These are phyloP conservation scores for Drosophila equinoxialis DNA, from an alignment of 1,140 invertebrate species.

Conservation along the genomic window DNA sequence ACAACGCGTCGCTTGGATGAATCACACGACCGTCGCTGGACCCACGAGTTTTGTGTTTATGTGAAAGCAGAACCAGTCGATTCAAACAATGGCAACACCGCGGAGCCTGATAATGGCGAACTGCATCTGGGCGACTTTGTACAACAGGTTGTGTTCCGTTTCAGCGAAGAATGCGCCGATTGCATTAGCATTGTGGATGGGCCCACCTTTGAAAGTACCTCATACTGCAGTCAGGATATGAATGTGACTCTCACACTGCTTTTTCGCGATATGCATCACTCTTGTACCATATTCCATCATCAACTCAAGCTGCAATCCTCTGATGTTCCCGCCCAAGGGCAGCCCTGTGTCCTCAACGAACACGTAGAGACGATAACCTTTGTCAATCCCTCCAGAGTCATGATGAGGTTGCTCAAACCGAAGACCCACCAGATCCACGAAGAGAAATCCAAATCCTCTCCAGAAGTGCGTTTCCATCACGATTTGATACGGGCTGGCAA, in stretches of 20 bases:
- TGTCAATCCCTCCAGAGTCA: constrained; percentile 21
- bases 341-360: background rate
- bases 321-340: background rate
- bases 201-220: background rate
- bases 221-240: background rate
- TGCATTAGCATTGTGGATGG: constrained; percentile 4
- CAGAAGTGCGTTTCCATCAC: background rate
- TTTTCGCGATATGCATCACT: constrained; percentile 6
- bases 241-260: background rate
- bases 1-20: constrained; percentile 17
- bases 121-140: background rate
- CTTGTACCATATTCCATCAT: constrained; percentile 13
- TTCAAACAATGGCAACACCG: too few species aligned
- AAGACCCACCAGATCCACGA: too few species aligned
- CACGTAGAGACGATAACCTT: constrained; percentile 7
- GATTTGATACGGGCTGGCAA: background rate
- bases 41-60: background rate
- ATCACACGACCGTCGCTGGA: background rate
- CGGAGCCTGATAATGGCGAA: background rate
- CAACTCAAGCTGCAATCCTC: background rate
- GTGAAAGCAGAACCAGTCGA: background rate
- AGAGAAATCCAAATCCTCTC: background rate
- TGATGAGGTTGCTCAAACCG: background rate
- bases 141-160: background rate
- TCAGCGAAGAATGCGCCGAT: background rate